Conservation (phyloP, 2,113 vertebrate species). For the Sylvietta virens region DNA sequence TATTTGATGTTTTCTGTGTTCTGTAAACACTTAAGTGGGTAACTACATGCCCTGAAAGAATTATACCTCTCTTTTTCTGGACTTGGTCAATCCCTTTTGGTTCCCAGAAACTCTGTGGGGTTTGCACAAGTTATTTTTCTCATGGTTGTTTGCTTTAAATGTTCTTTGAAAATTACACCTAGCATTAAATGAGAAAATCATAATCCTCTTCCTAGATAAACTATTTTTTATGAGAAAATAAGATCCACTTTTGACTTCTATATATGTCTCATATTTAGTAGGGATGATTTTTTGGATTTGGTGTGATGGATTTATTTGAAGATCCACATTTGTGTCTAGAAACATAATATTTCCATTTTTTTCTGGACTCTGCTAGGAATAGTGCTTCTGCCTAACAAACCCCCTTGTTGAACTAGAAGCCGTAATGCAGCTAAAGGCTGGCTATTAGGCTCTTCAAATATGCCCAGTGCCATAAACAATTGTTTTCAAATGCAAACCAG, state of each 20-base stretch:
- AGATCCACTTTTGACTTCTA: background rate
- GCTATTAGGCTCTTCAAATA: background rate
- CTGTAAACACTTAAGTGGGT: background rate
- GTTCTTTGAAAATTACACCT: background rate
- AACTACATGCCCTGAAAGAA: background rate
- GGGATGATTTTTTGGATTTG: background rate
- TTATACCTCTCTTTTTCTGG: background rate
- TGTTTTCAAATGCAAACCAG: background rate
- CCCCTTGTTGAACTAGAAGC: background rate
- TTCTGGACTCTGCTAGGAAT: background rate
- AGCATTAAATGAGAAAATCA: background rate
- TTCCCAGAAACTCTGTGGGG: background rate
- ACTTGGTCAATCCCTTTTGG: background rate
- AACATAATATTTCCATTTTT: background rate
- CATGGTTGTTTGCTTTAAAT: background rate
- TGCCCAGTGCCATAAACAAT: background rate
- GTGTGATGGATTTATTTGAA: background rate
- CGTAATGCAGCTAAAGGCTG: background rate
- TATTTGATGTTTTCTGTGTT: background rate
- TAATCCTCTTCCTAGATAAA: background rate
- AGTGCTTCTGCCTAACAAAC: background rate
- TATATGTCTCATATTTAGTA: background rate
- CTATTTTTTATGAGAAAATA: background rate
- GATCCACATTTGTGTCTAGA: background rate
- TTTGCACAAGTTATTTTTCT: background rate